These are phyloP conservation scores for Ficedula albicollis DNA, from an alignment of 2,797 vertebrate genomes.

Conservation along the genomic window DNA sequence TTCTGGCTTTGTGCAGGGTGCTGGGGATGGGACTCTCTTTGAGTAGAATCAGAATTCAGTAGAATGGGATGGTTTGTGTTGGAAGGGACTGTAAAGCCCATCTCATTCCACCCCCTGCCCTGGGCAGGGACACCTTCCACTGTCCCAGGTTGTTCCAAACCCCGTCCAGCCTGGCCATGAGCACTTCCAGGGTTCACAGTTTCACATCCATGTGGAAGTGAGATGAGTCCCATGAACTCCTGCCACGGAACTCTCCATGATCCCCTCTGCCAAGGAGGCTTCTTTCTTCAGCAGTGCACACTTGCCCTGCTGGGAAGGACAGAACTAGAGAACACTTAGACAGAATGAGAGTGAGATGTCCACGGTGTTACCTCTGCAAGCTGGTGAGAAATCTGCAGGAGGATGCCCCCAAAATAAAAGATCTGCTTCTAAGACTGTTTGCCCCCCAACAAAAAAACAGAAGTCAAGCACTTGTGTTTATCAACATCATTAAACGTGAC, in stretches of 20 bases:
- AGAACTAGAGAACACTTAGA: neutral
- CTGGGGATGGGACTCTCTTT: neutral
- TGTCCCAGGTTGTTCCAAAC: neutral
- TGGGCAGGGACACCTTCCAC: neutral
- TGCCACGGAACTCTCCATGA: neutral
- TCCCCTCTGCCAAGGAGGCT: neutral
- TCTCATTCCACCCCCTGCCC: neutral
- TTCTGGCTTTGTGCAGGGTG: neutral
- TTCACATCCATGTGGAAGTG: neutral
- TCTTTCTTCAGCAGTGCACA: fast-evolving
- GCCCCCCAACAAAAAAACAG: neutral
- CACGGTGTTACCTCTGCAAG: fast-evolving
- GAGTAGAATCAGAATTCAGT: neutral
- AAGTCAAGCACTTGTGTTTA: neutral
- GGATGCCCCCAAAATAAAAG: neutral
- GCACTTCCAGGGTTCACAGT: neutral
- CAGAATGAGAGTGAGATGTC: neutral
- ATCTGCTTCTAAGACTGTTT: neutral
- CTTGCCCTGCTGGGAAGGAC: neutral
- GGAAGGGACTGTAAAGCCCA: neutral
- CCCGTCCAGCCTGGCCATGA: fast-evolving
- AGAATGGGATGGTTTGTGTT: neutral
- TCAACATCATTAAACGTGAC: fast-evolving
- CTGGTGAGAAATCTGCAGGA: neutral
- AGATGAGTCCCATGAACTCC: neutral